Evolutionary conservation across 2,797 vertebrate species (phyloP).

Genomic region (Rhinatrema bivittatum): DNA sequence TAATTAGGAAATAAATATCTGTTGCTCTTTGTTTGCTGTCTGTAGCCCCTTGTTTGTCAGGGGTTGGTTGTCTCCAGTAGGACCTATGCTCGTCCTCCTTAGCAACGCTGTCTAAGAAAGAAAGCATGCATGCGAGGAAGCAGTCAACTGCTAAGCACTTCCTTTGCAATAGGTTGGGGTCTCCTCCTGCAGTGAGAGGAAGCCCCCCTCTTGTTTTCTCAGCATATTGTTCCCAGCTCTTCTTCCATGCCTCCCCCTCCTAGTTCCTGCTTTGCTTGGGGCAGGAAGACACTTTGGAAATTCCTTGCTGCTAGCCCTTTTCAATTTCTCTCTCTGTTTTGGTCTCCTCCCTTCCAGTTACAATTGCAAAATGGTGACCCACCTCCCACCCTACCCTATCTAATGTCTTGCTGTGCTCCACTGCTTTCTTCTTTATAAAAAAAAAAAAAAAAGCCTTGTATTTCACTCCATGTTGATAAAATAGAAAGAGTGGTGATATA

Average conservation of each 20-base stretch:
- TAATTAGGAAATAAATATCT: slow-evolving; percentile 52
- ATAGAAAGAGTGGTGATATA: too few species aligned
- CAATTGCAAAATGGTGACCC: slow-evolving; percentile 6
- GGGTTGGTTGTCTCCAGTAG: slow-evolving; percentile 23
- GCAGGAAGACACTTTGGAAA: slow-evolving; percentile 72
- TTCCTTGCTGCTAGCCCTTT: slow-evolving; percentile 85
- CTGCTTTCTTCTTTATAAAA: too few species aligned
- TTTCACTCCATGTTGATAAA: too few species aligned
- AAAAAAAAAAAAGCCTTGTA: too few species aligned
- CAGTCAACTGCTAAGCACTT: slow-evolving; percentile 63
- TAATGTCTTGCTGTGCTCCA: too few species aligned
- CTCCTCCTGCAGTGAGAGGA: slow-evolving; percentile 62
- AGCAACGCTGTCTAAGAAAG: slow-evolving; percentile 71
- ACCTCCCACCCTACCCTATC: slow-evolving; percentile 10
- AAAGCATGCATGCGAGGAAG: slow-evolving; percentile 80
- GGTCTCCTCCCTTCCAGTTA: slow-evolving; percentile 6
- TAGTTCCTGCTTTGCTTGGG: slow-evolving; percentile 59
- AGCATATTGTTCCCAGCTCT: slow-evolving; percentile 71
- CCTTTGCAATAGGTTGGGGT: slow-evolving; percentile 48
- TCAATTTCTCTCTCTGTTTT: slow-evolving; percentile 28
- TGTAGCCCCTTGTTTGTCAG: slow-evolving; percentile 35
- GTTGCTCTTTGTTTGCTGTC: slow-evolving; percentile 46
- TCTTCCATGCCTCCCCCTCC: slow-evolving; percentile 68
- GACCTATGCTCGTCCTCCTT: slow-evolving; percentile 51
- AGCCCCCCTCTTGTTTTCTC: slow-evolving; percentile 56